Conservation (phyloP, 2,113 vertebrate genomes). For the Muntiacus muntjak region DNA sequence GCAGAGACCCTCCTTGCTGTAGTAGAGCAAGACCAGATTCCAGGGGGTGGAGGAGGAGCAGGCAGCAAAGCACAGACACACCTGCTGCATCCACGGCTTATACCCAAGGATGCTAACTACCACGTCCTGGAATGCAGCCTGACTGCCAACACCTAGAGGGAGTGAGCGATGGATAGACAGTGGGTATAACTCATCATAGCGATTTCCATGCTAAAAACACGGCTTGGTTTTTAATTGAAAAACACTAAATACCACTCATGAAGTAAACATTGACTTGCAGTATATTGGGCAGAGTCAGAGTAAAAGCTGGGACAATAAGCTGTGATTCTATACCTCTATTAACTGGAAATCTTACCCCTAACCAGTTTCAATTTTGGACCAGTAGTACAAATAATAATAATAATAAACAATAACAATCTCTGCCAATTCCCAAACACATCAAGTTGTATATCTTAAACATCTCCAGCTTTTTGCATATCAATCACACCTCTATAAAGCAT, state of each 20-base stretch:
- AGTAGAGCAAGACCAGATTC: not conserved
- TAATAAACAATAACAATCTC: not conserved
- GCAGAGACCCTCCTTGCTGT: not conserved
- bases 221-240: not conserved
- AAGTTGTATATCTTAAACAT: not conserved
- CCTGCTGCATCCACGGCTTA: too few species aligned
- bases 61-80: not conserved
- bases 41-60: not conserved
- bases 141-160: not conserved
- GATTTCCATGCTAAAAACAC: not conserved
- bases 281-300: not conserved
- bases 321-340: not conserved
- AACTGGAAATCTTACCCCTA: not conserved
- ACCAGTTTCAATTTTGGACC: not conserved
- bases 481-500: not conserved
- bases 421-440: not conserved
- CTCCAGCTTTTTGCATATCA: not conserved
- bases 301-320: not conserved
- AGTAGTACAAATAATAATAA: not conserved
- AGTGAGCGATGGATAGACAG: not conserved
- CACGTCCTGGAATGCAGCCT: not conserved
- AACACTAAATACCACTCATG: not conserved
- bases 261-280: not conserved
- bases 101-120: not conserved
- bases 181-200: not conserved